Base-by-base conservation (phyloP, 2,113 vertebrate species). In the Corydoras maculifer region DNA sequence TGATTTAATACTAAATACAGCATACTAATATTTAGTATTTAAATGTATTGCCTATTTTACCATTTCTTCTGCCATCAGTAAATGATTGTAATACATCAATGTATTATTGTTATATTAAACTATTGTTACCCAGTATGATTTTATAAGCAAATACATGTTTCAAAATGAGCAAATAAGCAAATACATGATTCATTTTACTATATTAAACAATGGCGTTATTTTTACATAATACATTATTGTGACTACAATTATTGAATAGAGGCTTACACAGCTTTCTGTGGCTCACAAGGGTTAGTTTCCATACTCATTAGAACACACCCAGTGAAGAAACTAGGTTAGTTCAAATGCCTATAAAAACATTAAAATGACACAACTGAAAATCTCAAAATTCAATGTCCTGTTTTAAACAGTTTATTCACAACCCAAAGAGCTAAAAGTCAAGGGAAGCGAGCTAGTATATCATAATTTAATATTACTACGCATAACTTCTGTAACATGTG, bases 381-480 rank as follows among this genome's bases (percentile, higher is more conserved):
- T 68, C 70, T 77, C 63, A 61, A 62, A 61, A 64, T 73, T 71
- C 65, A 68, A 64, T 65, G 10, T 54, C 32, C 30, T 43, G 59
- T 69, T 78, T 58, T 76, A 69, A 68, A 68, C 70, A 59, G 9
- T 53, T 65, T 7, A 67, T 65, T 74, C 67, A 49, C 67, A 59
- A 63, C 69, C 69, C 63, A 72, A 74, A 9, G 72, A 31, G 54
- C 55, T 62, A 73, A 69, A n/a, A 9, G 12, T 3, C 48, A 69
- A 63, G 50, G 49, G n/a, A 15, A 78, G 51, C 35, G 50, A 13
- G 74, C 72, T 88, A 85, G 84, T 85, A 80, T 43, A 5, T 43
- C 35, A 77, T 84, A 86, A 78, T 68, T 64, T 77, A 84, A 85
- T 82, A 82, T 76, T 80, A 85, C 80, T 78, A 61, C 61, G 75